Base-by-base conservation (phyloP, 2,113 vertebrate species). In the Phodopus roborovskii region DNA sequence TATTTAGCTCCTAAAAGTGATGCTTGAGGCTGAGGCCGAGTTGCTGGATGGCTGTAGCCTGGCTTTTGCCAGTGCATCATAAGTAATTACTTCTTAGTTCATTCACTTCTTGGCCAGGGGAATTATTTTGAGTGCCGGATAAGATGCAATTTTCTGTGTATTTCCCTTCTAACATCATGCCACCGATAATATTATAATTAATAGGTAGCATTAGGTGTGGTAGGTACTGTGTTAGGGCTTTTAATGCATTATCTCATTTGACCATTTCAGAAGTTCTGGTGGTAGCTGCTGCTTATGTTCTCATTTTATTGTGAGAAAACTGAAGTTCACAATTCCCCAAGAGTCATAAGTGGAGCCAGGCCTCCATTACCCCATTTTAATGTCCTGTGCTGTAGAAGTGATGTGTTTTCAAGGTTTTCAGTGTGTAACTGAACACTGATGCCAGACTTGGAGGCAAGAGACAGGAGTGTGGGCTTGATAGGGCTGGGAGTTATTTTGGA, bases 1-100 rank as follows among this genome's bases (percentile, higher is more conserved):
- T 95, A 81, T 97, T 96, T 96, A 95, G 95, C 85, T 97, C 97
- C 94, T 96, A 85, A 96, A 97, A 96, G 94, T 96, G 96, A 94
- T 96, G 77, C 56, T 94, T 92, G 94, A 93, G 97, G 58, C 94
- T 0, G 60, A 78, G 94, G 81, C 85, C 22, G 50, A 93, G 81
- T 48, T 83, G 62, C 93, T 89, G 86, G 71, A 71, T 93, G 90
- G 79, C 62, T 68, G 53, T 45, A 88, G 75, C 88, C 95, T 95
- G 92, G 73, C 56, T 48, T 92, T 85, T 86, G 73, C 84, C 62
- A 50, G 85, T 75, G 60, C 30, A 79, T 70, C 66, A 36, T 62
- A 88, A 42, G 88, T 92, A 96, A 92, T 97, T 97, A 88, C 88
- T 94, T 94, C 84, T 95, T 68, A 94, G 73, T 92, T 92, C 88